A percentile compares a stretch with the other conserved stretches of the same genome.
phyloP scores from a whole-genome alignment of 1,140 invertebrate genomes.

The Bombus balteatus region DNA sequence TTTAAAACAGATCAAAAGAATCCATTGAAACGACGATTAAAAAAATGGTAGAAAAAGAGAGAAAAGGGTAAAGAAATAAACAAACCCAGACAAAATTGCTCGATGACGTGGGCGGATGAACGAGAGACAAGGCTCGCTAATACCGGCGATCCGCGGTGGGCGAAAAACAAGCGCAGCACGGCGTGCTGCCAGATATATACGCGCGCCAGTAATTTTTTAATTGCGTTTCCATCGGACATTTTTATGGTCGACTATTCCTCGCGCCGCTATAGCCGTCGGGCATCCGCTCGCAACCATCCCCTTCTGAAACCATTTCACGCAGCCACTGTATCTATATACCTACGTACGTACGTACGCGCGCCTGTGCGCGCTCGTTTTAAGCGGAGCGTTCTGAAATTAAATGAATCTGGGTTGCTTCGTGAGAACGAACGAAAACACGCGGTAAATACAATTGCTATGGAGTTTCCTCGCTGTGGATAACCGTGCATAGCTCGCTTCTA shows the following conservation, averaged over 20 bases:
- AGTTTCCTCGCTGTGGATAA: too few relatives aligned
- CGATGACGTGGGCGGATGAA: slow-evolving; percentile 26
- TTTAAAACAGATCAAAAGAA: neutral
- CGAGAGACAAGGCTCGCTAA: slow-evolving; percentile 52
- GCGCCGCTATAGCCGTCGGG: slow-evolving; percentile 21
- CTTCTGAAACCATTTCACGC: slow-evolving; percentile 26
- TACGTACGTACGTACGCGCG: neutral
- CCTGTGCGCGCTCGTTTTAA: slow-evolving; percentile 35
- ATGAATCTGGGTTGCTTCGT: slow-evolving; percentile 56
- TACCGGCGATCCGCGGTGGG: slow-evolving; percentile 48
- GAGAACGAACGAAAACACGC: slow-evolving; percentile 37
- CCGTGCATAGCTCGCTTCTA: neutral
- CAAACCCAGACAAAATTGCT: slow-evolving; percentile 13
- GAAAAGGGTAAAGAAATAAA: neutral
- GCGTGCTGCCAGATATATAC: slow-evolving; percentile 50
- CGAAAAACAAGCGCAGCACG: slow-evolving; percentile 53
- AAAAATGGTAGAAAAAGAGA: neutral
- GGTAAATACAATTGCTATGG: slow-evolving; percentile 42
- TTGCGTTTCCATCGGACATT: slow-evolving; percentile 71
- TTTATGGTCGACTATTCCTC: slow-evolving; percentile 67
- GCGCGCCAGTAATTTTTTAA: slow-evolving; percentile 69
- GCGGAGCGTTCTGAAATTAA: slow-evolving; percentile 56
- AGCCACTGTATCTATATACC: neutral
- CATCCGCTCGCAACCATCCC: slow-evolving; percentile 43
- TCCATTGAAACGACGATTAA: neutral